Percentiles rank a stretch among this genome's conserved stretches.
These are phyloP conservation scores for Emys orbicularis DNA, from an alignment of 2,797 vertebrate species.

Conservation along the genomic window DNA sequence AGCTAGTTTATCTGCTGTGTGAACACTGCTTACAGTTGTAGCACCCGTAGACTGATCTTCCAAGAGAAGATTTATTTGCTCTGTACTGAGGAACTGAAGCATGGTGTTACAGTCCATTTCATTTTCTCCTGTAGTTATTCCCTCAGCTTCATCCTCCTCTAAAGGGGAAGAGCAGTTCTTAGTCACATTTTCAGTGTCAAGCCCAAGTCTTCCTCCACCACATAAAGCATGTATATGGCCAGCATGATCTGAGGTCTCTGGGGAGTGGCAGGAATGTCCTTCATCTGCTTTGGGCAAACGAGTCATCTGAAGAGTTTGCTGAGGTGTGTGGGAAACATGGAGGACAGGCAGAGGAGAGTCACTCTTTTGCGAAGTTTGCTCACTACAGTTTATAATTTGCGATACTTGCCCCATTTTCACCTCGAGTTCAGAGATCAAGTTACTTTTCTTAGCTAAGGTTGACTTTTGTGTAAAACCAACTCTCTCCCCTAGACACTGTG, in stretches of 20 bases:
- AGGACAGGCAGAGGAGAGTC: background rate
- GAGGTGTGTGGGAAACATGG: conserved; percentile 34
- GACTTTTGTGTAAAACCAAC: conserved; percentile 59
- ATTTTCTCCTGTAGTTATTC: conserved; percentile 54
- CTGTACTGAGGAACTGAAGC: conserved; percentile 72
- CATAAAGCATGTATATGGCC: conserved; percentile 45
- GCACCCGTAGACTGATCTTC: conserved; percentile 78
- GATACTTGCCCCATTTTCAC: conserved; percentile 14
- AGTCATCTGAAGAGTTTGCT: conserved; percentile 20
- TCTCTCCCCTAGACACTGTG: conserved; percentile 36
- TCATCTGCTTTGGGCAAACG: background rate
- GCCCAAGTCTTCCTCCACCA: conserved; percentile 39
- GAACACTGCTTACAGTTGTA: conserved; percentile 72
- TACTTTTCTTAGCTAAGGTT: conserved; percentile 44
- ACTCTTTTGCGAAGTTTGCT: conserved; percentile 23
- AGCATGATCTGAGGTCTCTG: conserved; percentile 29
- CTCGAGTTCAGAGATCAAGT: conserved; percentile 29
- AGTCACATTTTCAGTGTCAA: background rate
- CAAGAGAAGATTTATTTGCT: conserved; percentile 79
- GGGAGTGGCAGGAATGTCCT: conserved; percentile 41
- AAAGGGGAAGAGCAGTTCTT: conserved; percentile 57
- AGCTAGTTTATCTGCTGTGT: conserved; percentile 72
- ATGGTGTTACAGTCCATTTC: conserved; percentile 54
- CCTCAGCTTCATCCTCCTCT: conserved; percentile 66
- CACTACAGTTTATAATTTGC: conserved; percentile 12